A percentile compares a stretch with the other conserved stretches of the same genome.
Conservation (phyloP, 1,140 invertebrate genomes). For the Drosophila sproati region DNA sequence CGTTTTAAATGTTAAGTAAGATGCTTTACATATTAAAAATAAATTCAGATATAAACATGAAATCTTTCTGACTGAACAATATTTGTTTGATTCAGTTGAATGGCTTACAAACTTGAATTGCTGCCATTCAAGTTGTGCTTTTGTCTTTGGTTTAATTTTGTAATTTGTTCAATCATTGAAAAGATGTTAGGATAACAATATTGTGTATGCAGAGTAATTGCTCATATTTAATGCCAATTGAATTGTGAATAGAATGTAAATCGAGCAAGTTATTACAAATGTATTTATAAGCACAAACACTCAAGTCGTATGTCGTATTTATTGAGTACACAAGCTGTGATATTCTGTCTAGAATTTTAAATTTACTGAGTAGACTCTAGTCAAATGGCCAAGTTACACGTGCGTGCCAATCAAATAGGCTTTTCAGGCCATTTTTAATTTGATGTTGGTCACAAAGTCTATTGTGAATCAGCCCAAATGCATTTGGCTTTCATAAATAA, state of each 20-base stretch:
- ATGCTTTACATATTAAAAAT: too few relatives aligned
- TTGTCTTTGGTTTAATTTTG: background rate
- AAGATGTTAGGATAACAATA: background rate
- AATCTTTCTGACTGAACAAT: too few relatives aligned
- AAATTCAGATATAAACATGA: too few relatives aligned
- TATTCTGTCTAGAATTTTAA: constrained; percentile 29
- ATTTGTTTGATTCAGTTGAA: too few relatives aligned
- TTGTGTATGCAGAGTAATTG: constrained; percentile 5
- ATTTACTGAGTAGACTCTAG: constrained; percentile 13
- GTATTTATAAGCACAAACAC: background rate
- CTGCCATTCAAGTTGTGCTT: background rate
- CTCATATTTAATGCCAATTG: constrained; percentile 11
- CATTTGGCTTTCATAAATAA: constrained; percentile 77
- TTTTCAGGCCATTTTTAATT: constrained; percentile 63
- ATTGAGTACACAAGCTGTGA: constrained; percentile 16
- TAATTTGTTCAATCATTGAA: background rate
- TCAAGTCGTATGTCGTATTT: constrained; percentile 15
- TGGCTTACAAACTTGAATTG: constrained; percentile 2
- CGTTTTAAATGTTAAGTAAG: too few relatives aligned
- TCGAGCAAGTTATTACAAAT: constrained; percentile 4
- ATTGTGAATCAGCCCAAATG: constrained; percentile 59
- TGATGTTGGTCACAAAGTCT: constrained; percentile 60
- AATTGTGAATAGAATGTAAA: constrained; percentile 1
- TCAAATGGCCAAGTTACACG: constrained; percentile 38
- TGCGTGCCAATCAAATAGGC: constrained; percentile 55